phyloP scores from a whole-genome alignment of 2,113 vertebrate genomes.

The Illadopsis cleaveri region DNA sequence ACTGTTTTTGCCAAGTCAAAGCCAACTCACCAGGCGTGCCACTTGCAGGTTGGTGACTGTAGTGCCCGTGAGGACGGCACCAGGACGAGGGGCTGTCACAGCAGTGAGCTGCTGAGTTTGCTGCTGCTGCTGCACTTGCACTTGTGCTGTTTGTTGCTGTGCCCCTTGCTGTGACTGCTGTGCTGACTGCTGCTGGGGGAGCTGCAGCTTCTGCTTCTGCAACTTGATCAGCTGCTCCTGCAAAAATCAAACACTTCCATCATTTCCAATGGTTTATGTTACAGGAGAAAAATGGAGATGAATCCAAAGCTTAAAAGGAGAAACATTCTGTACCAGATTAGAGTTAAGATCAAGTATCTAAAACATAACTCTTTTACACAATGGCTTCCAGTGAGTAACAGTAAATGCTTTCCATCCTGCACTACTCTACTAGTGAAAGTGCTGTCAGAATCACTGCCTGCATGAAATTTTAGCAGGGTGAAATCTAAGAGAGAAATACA shows the following conservation, averaged over 20 bases:
- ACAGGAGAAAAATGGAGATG: background rate
- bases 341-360: background rate
- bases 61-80: conserved; percentile 84
- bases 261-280: background rate
- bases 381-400: background rate
- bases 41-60: conserved; percentile 88
- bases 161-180: conserved; percentile 71
- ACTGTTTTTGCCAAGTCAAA: background rate
- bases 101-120: conserved; percentile 86
- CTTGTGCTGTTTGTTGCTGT: conserved; percentile 77
- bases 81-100: conserved; percentile 83
- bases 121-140: conserved; percentile 82
- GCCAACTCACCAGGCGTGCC: conserved; percentile 87
- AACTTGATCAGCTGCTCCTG: conserved; percentile 86
- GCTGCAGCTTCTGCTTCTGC: conserved; percentile 84
- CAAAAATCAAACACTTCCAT: background rate
- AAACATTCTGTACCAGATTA: background rate
- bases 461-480: background rate
- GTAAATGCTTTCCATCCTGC: background rate
- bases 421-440: background rate
- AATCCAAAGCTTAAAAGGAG: background rate
- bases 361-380: background rate
- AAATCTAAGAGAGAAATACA: background rate
- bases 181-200: conserved; percentile 79
- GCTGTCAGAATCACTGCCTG: background rate